Evolutionary conservation across 1,140 invertebrate genomes (phyloP).

Genomic region (Camponotus floridanus): DNA sequence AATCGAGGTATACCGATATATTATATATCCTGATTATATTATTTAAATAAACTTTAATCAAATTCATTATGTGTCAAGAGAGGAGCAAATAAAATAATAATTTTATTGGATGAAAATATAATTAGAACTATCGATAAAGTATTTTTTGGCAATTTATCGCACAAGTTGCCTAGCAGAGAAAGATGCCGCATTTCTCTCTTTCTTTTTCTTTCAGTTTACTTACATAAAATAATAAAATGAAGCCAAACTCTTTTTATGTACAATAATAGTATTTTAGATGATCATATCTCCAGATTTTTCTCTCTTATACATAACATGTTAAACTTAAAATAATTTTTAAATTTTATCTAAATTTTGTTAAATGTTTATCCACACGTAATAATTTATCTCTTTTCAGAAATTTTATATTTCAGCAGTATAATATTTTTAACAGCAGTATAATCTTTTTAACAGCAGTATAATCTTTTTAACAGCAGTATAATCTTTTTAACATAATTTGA

Average conservation of each 20-base stretch:
- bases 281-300: not conserved
- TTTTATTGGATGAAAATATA: not conserved
- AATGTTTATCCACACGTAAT: not conserved
- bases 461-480: not conserved
- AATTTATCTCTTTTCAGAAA: too few relatives aligned
- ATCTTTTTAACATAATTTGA: not conserved
- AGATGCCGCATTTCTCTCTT: not conserved
- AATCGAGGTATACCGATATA: too few relatives aligned
- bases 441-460: not conserved
- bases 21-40: too few relatives aligned
- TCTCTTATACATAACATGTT: too few relatives aligned
- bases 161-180: slow-evolving; percentile 8
- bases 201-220: not conserved
- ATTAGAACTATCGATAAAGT: slow-evolving; percentile 3
- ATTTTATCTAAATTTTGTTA: not conserved
- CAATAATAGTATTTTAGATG: not conserved
- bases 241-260: not conserved
- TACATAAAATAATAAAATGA: not conserved
- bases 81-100: slow-evolving; percentile 36
- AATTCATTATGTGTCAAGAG: slow-evolving; percentile 18
- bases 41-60: slow-evolving; percentile 12
- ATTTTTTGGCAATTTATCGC: slow-evolving; percentile 24
- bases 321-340: too few relatives aligned
- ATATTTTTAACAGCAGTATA: not conserved
- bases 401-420: not conserved